Evolutionary conservation across 2,888 invertebrate genomes (phyloP).

Genomic region (Drepana falcataria): DNA sequence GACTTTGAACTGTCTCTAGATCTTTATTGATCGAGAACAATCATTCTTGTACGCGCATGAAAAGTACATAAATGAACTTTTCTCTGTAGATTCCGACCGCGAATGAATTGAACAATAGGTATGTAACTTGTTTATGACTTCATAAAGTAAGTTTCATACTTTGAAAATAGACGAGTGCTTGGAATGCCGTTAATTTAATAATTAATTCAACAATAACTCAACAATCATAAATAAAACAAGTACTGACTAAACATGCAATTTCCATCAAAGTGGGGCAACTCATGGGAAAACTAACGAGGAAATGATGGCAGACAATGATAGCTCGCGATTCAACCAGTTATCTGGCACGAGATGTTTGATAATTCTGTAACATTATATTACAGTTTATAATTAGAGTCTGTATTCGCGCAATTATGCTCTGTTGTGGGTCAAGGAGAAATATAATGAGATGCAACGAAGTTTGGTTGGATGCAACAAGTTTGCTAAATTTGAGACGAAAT

Average conservation of each 20-base stretch:
- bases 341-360: slow-evolving; percentile 15
- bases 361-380: slow-evolving; percentile 17
- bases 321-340: slow-evolving; percentile 11
- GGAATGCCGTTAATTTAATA: neutral
- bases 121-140: too few relatives aligned
- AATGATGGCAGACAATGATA: slow-evolving; percentile 29
- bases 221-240: neutral
- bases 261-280: slow-evolving; percentile 35
- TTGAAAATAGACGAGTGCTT: slow-evolving; percentile 2
- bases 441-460: neutral
- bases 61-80: too few relatives aligned
- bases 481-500: neutral
- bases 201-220: neutral
- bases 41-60: too few relatives aligned
- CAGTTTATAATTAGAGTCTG: slow-evolving; percentile 13
- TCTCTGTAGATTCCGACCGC: too few relatives aligned
- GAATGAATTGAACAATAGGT: too few relatives aligned
- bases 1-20: neutral
- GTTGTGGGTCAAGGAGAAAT: slow-evolving; percentile 14
- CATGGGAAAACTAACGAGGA: slow-evolving; percentile 49
- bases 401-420: slow-evolving; percentile 7
- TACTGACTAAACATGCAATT: slow-evolving; percentile 22
- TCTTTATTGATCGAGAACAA: neutral
- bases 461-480: neutral
- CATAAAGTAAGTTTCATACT: too few relatives aligned